Base-by-base conservation (phyloP, 2,888 invertebrate genomes). In the Mythimna impura region DNA sequence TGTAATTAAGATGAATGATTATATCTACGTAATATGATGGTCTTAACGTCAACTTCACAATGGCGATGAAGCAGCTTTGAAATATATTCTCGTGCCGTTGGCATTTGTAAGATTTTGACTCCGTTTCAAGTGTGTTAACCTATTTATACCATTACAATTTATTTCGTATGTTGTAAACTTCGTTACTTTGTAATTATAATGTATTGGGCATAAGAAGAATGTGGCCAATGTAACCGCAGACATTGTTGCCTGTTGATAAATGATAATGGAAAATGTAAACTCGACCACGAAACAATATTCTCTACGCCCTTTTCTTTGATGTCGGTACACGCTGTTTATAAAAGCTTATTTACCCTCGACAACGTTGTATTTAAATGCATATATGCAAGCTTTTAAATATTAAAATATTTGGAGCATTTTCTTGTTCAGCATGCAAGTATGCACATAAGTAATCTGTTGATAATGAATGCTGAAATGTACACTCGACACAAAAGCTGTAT, bases 391-490 rank as follows among this genome's bases (percentile, higher is more conserved):
- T 63, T 72, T 65, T 68, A 62, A 71, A 80, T 68, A 69, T 73
- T 67, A 71, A 69, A 76, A 78, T 82, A 25, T 71, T 71, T 71
- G n/a, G 9, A 61, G 57, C 63, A 73, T 71, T 65, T 47, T 66
- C 62, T 60, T 61, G 58, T 54, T 73, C 58, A 64, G 43, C 75
- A 71, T 78, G 71, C 74, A 80, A 74, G 64, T 63, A 80, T 86
- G 83, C 85, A 82, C 84, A 89, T 87, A 89, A 88, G 87, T 91
- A 92, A 92, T 91, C 90, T 91, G 88, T 92, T 89, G 85, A 89
- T 93, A 92, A 94, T 93, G 90, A 92, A 93, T 89, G 87, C 86
- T 89, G 89, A 92, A 91, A 92, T 90, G 90, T 92, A 87, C 90
- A 89, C 87, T 91, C 89, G 79, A 90, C 90, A 90, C 91, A 93